phyloP scores from a whole-genome alignment of 2,888 invertebrate species.

The Acleris holmiana region DNA sequence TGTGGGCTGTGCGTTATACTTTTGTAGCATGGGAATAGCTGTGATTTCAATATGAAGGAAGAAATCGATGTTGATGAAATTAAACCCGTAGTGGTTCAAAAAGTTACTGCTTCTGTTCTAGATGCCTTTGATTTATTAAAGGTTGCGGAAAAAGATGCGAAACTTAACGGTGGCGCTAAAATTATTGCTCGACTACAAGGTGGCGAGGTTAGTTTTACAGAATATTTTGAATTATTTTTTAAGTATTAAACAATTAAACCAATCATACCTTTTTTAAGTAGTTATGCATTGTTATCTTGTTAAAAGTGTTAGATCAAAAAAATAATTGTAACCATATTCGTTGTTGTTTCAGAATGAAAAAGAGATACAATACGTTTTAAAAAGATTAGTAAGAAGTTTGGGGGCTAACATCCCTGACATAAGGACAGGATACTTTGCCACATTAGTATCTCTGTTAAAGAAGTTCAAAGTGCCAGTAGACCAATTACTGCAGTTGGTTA shows the following conservation, averaged over 20 bases:
- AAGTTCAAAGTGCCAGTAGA: constrained; percentile 76
- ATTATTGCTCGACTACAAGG: constrained; percentile 68
- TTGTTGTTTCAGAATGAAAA: constrained; percentile 79
- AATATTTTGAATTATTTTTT: background rate
- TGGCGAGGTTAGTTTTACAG: constrained; percentile 66
- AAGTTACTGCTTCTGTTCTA: constrained; percentile 67
- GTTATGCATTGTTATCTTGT: no score
- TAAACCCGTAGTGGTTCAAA: constrained; percentile 48
- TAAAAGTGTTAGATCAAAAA: no score
- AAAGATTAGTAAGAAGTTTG: constrained; percentile 88
- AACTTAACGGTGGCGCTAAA: constrained; percentile 71
- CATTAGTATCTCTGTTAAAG: constrained; percentile 86
- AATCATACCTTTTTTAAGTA: no score
- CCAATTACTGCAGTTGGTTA: constrained; percentile 84
- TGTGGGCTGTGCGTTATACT: constrained; percentile 45
- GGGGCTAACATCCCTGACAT: constrained; percentile 87
- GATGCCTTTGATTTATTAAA: constrained; percentile 74
- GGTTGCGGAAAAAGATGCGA: constrained; percentile 65
- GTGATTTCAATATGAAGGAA: constrained; percentile 60
- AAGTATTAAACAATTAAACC: background rate
- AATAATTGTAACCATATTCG: no score
- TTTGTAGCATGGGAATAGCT: constrained; percentile 34
- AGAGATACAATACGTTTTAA: constrained; percentile 87
- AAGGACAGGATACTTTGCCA: constrained; percentile 88
- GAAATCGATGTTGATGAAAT: constrained; percentile 47